Evolutionary conservation across 2,113 vertebrate genomes (phyloP), one percentile per base, ranked within the genome.

Genomic region (Lucifuga dentata): DNA sequence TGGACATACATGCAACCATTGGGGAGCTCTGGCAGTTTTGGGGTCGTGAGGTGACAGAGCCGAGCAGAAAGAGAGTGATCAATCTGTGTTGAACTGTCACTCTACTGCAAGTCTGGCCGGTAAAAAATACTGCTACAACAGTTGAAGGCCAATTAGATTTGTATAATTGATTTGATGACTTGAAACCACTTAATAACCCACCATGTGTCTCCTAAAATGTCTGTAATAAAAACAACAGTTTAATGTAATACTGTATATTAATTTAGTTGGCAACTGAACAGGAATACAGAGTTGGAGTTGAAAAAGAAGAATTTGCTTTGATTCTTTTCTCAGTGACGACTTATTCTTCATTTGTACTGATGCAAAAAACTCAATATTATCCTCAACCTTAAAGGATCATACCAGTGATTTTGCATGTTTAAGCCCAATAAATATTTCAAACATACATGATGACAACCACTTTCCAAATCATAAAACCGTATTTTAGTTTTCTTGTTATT

Each of bases 31-130:
- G 55, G 43, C 49, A 68, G 64, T 43, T 35, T 53, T 3, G 1
- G 51, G 67, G 63, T 78, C 62, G 81, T 29, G 53, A 44, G 51
- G 63, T 66, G 76, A 60, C 29, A 3, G 52, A 53, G 64, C 45
- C 48, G 65, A 60, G 66, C 41, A 21, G 19, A 45, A 36, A 20
- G 52, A 60, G 49, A 40, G 3, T 19, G 51, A 32, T 86, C 71
- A 83, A 53, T 81, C 61, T 68, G 60, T 32, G 68, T 76, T 83
- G 71, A 52, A 70, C 61, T 20, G 66, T 80, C 57, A 85, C 81
- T 62, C 59, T n/a, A n/a, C n/a, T n/a, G n/a, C n/a, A n/a, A n/a
- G n/a, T n/a, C 26, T 7, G 26, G 26, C 3, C 7, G 26, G 7
- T 29, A 41, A 19, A 55, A 40, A 5, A 12, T 1, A 15, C 0